Percentiles rank a stretch among this genome's conserved stretches.
phyloP scores from a whole-genome alignment of 2,888 invertebrate species.

The Tetrapedia diversipes region DNA sequence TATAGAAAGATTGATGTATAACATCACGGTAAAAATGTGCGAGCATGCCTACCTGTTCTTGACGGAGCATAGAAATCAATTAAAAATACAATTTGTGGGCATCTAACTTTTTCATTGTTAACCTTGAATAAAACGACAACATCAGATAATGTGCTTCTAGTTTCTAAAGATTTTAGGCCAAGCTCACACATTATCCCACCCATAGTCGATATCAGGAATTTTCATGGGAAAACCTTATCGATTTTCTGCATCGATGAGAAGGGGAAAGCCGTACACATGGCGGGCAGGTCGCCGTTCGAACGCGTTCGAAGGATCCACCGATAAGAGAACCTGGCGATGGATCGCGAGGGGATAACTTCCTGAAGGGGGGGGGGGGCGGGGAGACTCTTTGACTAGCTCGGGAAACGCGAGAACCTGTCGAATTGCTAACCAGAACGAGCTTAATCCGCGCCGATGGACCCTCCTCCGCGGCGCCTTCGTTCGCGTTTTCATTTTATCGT shows the following conservation, averaged over 20 bases:
- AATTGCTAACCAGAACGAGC: slow-evolving; percentile 28
- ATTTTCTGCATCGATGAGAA: slow-evolving; percentile 39
- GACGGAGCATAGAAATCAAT: too few relatives aligned
- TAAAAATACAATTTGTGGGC: too few relatives aligned
- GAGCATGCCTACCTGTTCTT: too few relatives aligned
- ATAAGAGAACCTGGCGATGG: slow-evolving; percentile 22
- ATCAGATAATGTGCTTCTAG: too few relatives aligned
- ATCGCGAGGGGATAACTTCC: background rate
- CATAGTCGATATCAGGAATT: too few relatives aligned
- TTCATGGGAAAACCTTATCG: too few relatives aligned
- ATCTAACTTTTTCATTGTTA: too few relatives aligned
- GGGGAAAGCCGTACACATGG: background rate
- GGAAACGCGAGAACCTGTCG: slow-evolving; percentile 5
- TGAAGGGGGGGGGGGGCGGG: background rate
- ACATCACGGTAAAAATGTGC: too few relatives aligned
- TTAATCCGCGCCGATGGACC: slow-evolving; percentile 33
- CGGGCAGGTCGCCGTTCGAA: slow-evolving; percentile 23
- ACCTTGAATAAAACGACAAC: too few relatives aligned
- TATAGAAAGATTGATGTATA: too few relatives aligned
- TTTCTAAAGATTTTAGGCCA: too few relatives aligned
- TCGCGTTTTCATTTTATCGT: slow-evolving; percentile 12
- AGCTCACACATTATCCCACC: too few relatives aligned
- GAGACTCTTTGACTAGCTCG: background rate
- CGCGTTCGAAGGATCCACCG: slow-evolving; percentile 9
- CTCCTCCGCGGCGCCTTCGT: background rate